Base-by-base conservation (phyloP, 1,140 invertebrate genomes). In the Dendroctonus valens region DNA sequence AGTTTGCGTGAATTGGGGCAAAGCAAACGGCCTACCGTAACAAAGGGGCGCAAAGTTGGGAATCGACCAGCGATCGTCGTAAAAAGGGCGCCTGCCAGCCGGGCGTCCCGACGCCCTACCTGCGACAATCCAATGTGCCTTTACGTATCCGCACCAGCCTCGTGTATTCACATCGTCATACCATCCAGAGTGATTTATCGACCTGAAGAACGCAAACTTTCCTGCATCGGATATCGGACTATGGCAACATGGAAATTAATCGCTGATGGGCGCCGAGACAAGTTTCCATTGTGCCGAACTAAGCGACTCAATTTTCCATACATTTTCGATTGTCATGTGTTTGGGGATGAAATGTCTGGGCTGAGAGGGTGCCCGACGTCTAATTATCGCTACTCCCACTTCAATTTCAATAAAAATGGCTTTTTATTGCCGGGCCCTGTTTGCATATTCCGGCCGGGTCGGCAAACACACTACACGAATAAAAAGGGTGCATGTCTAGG, bases 71-170 rank as follows among this genome's bases (percentile, higher is more conserved):
- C 9, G 14, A 15, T 52, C 53, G 59, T 64, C 61, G 61, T 69
- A 65, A 69, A 64, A 64, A 41, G 60, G 67, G 67, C 67, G 67
- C 67, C 67, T 64, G 67, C 61, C 67, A 65, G 67, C 61, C 67
- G 46, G 67, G 67, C 67, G 67, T 69, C 67, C 15, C 57, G 65
- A 67, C 60, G 67, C 61, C 67, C 54, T 65, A 69, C 67, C 67
- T 69, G 67, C 67, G 59, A 68, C 67, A 68, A 68, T 58, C 39
- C 53, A 50, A 59, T 54, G 57, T 46, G 52, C 44, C 53, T 68
- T 68, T 59, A 54, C 59, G 52, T 68, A 68, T 53, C 53, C 65
- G n/a, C n/a, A n/a, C n/a, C n/a, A n/a, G n/a, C n/a, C n/a, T n/a
- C n/a, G n/a, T n/a, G n/a, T n/a, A n/a, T n/a, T n/a, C 51, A 55